Evolutionary conservation across 2,797 vertebrate genomes (phyloP).

Genomic region (Xiphorhynchus erythropygius): DNA sequence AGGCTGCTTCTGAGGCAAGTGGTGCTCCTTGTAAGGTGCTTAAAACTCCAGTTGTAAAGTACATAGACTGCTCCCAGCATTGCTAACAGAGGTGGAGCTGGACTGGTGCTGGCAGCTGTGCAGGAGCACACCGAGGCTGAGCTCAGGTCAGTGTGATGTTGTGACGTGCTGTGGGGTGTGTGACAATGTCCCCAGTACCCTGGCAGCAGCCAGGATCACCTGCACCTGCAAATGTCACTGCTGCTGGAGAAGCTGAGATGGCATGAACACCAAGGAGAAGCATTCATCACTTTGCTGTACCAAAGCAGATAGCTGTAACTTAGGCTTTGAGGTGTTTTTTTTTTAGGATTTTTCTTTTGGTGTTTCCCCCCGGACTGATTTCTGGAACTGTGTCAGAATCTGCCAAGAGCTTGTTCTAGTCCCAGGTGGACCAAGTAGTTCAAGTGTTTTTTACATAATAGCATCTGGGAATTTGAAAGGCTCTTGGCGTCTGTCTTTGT

Average conservation of each 20-base stretch:
- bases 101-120: background rate
- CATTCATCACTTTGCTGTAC: background rate
- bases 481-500: background rate
- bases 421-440: background rate
- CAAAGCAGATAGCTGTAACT: background rate
- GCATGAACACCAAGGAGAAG: background rate
- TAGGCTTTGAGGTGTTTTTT: background rate
- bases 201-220: background rate
- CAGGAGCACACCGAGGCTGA: background rate
- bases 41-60: background rate
- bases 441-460: background rate
- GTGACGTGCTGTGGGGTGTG: accelerated
- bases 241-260: background rate
- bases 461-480: background rate
- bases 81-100: background rate
- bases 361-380: background rate
- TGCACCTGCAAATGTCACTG: background rate
- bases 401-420: background rate
- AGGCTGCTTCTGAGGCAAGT: background rate
- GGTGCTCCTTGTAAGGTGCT: accelerated
- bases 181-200: accelerated
- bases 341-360: background rate
- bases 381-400: background rate
- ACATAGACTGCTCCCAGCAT: background rate
- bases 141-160: background rate